Evolutionary conservation across 2,113 vertebrate genomes (phyloP).

Genomic region (Climacteris rufus): DNA sequence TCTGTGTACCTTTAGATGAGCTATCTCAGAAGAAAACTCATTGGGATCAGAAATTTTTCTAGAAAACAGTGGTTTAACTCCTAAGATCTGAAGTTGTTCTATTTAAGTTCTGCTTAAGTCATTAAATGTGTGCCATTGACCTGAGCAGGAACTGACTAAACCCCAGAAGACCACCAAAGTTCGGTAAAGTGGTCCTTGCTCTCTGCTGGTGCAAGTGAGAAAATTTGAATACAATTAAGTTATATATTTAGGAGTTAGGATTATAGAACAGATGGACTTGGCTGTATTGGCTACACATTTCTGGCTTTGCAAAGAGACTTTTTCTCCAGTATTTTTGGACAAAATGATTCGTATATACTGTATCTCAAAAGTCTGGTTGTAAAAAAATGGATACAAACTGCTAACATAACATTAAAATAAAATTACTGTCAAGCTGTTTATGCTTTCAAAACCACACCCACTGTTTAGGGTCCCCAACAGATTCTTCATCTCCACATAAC

Average conservation of each 20-base stretch:
- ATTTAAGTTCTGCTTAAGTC: not conserved
- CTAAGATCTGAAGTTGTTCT: not conserved
- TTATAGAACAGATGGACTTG: not conserved
- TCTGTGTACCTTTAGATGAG: not conserved
- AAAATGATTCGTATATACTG: not conserved
- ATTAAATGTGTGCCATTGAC: not conserved
- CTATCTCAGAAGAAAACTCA: not conserved
- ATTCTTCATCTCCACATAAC: not conserved
- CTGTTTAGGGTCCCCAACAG: not conserved
- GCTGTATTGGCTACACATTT: not conserved
- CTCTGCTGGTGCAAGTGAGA: not conserved
- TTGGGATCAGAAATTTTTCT: not conserved
- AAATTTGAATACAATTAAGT: not conserved
- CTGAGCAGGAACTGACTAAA: not conserved
- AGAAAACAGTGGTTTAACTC: not conserved
- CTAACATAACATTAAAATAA: not conserved
- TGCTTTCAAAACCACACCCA: not conserved
- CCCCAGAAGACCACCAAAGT: not conserved
- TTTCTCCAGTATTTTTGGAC: not conserved
- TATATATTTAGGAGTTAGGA: not conserved
- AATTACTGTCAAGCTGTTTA: not conserved
- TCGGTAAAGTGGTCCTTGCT: not conserved
- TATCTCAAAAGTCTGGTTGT: not conserved
- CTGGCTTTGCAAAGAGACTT: not conserved
- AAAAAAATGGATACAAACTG: not conserved